Base-by-base conservation (phyloP, 2,113 vertebrate species). In the Tricholaema leucomelas region DNA sequence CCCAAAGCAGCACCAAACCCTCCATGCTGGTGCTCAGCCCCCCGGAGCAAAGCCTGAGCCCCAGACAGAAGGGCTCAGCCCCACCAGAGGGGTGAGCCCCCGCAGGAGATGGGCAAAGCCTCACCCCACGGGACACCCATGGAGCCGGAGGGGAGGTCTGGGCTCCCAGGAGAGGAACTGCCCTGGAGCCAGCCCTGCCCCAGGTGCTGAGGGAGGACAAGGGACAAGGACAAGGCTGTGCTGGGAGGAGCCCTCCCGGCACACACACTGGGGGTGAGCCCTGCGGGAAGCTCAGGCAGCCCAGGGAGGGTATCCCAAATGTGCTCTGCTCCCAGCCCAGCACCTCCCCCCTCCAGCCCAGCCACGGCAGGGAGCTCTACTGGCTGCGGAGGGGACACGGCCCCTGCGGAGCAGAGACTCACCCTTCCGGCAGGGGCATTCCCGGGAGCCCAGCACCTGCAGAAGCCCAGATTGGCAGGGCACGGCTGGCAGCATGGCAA, bases 361-460 rank as follows among this genome's bases (percentile, higher is more conserved):
- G 35, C 70, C 1, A 1, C 0, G 13, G 27, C 52, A 67, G 35
- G 46, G 44, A 24, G 30, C 23, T 2, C 2, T 36, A 19, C 30
- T 31, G 27, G 27, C 85, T 65, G 44, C 3, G 12, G 31, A 44
- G 31, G 20, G 21, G 36, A 65, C 20, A 2, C 0, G 30, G 36
- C 18, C 59, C 40, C 30, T 67, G 59, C 4, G 2, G 16, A 23
- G 14, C 2, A 1, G 35, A 35, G 50, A 59, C 17, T 9, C 1
- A 0, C 46, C 24, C 6, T 27, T 35, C 12, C 36, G 40, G 31
- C 44, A 81, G 15, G 6, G 20, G 4, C 5, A 35, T 84, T 84
- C 71, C 87, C 72, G 55, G 31, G 24, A 35, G 2, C 84, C 8
- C 18, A 44, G 1, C 15, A 6, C 16, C 10, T 0, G 0, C 18